Percentiles rank a stretch among this genome's conserved stretches.
These are phyloP conservation scores for Nesidiocoris tenuis DNA, from an alignment of 2,888 invertebrate genomes.

Conservation along the genomic window DNA sequence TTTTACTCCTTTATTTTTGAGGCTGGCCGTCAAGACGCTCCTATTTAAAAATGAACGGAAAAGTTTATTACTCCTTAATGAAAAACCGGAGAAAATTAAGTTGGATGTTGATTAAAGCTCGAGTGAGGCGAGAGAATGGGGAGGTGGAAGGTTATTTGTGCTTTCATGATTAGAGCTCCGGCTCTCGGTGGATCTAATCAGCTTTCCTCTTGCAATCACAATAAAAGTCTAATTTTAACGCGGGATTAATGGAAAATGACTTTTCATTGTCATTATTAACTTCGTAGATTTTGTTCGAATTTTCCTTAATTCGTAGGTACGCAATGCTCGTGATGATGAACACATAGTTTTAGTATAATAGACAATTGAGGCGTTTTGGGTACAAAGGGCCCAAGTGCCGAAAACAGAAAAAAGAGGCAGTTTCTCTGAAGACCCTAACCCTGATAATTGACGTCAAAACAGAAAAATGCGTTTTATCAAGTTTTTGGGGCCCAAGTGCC, in stretches of 20 bases:
- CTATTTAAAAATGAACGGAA: conserved; percentile 35
- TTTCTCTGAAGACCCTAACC: too few relatives aligned
- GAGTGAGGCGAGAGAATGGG: neutral
- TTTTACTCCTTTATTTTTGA: neutral
- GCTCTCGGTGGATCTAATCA: conserved; percentile 37
- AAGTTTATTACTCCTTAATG: conserved; percentile 42
- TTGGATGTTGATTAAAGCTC: conserved; percentile 42
- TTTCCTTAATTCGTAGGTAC: conserved; percentile 33
- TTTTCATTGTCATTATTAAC: conserved; percentile 37
- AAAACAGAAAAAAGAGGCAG: too few relatives aligned
- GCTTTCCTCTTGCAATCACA: conserved; percentile 43
- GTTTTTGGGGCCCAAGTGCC: too few relatives aligned
- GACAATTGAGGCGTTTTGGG: too few relatives aligned
- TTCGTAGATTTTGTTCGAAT: conserved; percentile 20
- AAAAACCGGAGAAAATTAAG: conserved; percentile 41
- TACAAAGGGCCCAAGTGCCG: too few relatives aligned
- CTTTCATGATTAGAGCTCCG: conserved; percentile 39
- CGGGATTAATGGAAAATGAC: conserved; percentile 34
- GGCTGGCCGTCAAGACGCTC: conserved; percentile 3
- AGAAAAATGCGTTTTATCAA: too few relatives aligned
- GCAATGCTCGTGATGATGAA: too few relatives aligned
- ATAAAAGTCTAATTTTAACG: conserved; percentile 43
- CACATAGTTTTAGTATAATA: too few relatives aligned
- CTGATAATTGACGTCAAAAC: too few relatives aligned
- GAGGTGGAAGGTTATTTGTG: conserved; percentile 35